These are phyloP conservation scores for Pseudocheirus occidentalis DNA, from an alignment of 2,797 vertebrate species.

Conservation along the genomic window DNA sequence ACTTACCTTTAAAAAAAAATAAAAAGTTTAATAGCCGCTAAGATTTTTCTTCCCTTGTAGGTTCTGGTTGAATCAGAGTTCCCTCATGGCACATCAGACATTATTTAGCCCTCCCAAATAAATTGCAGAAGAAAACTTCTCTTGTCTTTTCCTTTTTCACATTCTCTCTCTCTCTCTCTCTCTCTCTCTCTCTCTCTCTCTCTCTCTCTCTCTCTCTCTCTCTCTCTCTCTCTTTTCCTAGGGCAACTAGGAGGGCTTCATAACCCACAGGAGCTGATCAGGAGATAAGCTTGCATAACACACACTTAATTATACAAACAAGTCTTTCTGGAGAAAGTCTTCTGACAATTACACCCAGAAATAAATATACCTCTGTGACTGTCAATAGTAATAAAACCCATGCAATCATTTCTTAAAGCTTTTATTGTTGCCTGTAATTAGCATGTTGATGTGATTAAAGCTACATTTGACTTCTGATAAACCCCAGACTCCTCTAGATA, in stretches of 20 bases:
- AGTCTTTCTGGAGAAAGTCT: constrained; percentile 80
- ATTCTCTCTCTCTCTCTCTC: constrained; percentile 14
- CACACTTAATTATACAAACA: constrained; percentile 71
- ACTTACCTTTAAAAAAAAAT: constrained; percentile 8
- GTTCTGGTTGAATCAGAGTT: constrained; percentile 43
- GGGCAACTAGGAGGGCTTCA: constrained; percentile 6
- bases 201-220: background rate
- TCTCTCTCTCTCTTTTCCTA: background rate
- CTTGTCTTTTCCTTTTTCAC: constrained; percentile 42
- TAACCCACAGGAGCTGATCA: constrained; percentile 56
- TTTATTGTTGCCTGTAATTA: constrained; percentile 81
- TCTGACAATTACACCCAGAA: constrained; percentile 78
- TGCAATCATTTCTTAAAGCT: constrained; percentile 79
- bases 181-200: background rate
- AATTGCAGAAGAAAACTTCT: constrained; percentile 59
- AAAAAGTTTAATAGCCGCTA: constrained; percentile 4
- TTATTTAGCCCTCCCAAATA: constrained; percentile 53
- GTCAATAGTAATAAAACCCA: constrained; percentile 80
- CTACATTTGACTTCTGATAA: constrained; percentile 72
- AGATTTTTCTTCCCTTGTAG: constrained; percentile 50
- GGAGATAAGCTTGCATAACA: constrained; percentile 77
- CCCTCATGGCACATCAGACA: constrained; percentile 39
- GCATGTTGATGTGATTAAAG: constrained; percentile 82
- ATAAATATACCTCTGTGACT: constrained; percentile 77
- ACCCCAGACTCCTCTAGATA: constrained; percentile 82